These are phyloP conservation scores for Drosophila fulvimacula DNA, from an alignment of 2,888 invertebrate species.

Conservation along the genomic window DNA sequence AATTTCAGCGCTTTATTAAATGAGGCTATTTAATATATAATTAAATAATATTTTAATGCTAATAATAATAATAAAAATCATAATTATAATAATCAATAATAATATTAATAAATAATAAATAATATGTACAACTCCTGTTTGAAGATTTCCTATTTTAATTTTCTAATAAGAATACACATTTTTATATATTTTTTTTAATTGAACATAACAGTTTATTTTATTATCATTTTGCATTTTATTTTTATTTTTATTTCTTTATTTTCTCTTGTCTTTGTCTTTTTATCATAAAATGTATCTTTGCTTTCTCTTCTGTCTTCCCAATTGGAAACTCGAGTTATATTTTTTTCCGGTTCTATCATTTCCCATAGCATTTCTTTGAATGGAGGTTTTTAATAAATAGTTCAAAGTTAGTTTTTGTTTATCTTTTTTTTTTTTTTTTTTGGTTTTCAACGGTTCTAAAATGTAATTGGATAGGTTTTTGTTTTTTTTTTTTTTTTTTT, in stretches of 20 bases:
- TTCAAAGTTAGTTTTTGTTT: slow-evolving; percentile 11
- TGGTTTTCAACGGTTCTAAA: slow-evolving; percentile 58
- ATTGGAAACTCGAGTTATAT: slow-evolving; percentile 41
- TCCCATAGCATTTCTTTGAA: slow-evolving; percentile 57
- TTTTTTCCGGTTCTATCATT: slow-evolving; percentile 34
- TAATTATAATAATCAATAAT: background rate
- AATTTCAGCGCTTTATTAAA: too few relatives aligned
- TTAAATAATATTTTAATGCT: background rate
- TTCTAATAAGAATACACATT: background rate
- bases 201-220: slow-evolving; percentile 79
- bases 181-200: slow-evolving; percentile 46
- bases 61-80: background rate
- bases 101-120: background rate
- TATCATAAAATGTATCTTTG: slow-evolving; percentile 46
- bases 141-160: background rate
- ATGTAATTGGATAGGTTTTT: slow-evolving; percentile 28
- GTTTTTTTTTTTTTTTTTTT: background rate
- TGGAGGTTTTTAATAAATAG: slow-evolving; percentile 25
- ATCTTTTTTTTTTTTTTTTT: slow-evolving; percentile 18
- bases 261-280: slow-evolving; percentile 36
- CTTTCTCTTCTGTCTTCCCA: slow-evolving; percentile 48
- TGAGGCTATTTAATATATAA: too few relatives aligned
- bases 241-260: slow-evolving; percentile 28
- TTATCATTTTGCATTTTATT: slow-evolving; percentile 57
- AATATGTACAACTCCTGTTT: background rate